Base-by-base conservation (phyloP, 2,888 invertebrate species). In the Gymnoscelis rufifasciata region DNA sequence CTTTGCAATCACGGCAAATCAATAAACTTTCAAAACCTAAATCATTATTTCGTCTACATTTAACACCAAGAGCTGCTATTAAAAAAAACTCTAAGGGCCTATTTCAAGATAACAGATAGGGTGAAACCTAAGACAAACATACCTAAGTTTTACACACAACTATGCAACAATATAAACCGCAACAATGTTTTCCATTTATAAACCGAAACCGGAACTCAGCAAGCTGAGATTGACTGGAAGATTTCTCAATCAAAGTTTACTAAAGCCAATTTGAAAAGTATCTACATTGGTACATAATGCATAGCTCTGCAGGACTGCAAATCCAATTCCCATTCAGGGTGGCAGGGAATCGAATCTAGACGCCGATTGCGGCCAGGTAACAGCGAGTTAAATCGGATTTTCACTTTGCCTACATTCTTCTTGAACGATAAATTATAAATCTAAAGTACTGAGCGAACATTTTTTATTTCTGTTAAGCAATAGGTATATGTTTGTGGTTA, bases 321-420 rank as follows among this genome's bases (percentile, higher is more conserved):
- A 84, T 81, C 71, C 77, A 77, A 81, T 83, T 82, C 75, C 76
- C 74, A 80, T 80, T 78, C 70, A 71, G 69, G 73, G 71, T 67
- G 66, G 66, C 61, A 57, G 64, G 64, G 74, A 81, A 80, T 78
- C 78, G 82, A 79, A 81, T 81, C 74, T 69, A 72, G 72, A 66
- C 70, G 72, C 55, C 78, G 77, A 83, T 83, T 83, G 82, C 78
- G 82, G 82, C 71, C 67, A 75, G 80, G 74, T 77, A 74, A 70
- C 74, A 71, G 64, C 64, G 69, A 71, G 67, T 75, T 74, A 71
- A 82, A 83, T 81, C 74, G 67, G 69, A 80, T 83, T 82, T 82
- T 74, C 72, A 71, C 74, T 75, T 57, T 58, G 52, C 56, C 51
- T 54, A 57, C 49, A 52, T 58, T 58, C 54, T 57, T 60, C 52